Conservation (phyloP, 2,888 invertebrate genomes). For the Pachymerium ferrugineum region DNA sequence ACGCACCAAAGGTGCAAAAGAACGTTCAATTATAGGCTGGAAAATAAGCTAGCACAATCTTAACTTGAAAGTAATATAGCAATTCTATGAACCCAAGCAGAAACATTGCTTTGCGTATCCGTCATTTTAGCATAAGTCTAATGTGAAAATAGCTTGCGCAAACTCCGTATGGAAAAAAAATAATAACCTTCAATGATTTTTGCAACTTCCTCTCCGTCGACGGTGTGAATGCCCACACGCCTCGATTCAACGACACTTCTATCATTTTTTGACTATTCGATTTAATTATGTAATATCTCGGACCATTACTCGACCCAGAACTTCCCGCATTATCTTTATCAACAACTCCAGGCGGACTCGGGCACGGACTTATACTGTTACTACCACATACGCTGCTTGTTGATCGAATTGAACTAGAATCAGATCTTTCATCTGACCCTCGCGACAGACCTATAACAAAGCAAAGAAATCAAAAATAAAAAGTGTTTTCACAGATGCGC, state of each 20-base stretch:
- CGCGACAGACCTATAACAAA: constrained; percentile 29
- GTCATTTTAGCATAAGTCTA: too few species aligned
- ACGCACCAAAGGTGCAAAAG: too few species aligned
- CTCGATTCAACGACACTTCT: constrained; percentile 55
- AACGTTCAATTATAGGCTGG: too few species aligned
- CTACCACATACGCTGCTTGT: constrained; percentile 37
- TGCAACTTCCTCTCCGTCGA: constrained; percentile 59
- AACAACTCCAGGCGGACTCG: constrained; percentile 34
- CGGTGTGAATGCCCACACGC: constrained; percentile 58
- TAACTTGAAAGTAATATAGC: too few species aligned
- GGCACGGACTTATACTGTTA: constrained; percentile 37
- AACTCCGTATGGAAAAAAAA: too few species aligned
- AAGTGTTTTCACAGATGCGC: neutral
- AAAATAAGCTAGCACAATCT: too few species aligned
- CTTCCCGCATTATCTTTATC: constrained; percentile 30
- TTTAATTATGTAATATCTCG: constrained; percentile 58
- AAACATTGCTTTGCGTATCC: too few species aligned
- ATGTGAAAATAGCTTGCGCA: too few species aligned
- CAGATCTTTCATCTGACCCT: constrained; percentile 37
- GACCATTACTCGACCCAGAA: neutral
- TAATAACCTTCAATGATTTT: constrained; percentile 58
- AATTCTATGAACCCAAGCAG: too few species aligned
- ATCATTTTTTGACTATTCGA: constrained; percentile 56
- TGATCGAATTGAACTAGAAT: constrained; percentile 37
- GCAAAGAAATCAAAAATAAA: neutral